A percentile compares a stretch with the other conserved stretches of the same genome.
Conservation (phyloP, 53 echinoderm and acorn worm species). For the Zoroaster sp. region DNA sequence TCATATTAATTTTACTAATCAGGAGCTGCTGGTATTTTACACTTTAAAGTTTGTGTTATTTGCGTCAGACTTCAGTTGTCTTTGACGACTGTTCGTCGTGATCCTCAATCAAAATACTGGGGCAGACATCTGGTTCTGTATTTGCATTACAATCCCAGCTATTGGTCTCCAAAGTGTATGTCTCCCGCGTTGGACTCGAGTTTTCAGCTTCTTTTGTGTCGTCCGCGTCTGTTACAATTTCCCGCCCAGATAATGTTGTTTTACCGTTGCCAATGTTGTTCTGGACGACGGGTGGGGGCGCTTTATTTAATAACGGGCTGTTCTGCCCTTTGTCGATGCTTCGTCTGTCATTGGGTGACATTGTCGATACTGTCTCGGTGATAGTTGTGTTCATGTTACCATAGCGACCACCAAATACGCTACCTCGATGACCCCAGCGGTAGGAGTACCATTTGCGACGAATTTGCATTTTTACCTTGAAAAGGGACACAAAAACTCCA, state of each 20-base stretch:
- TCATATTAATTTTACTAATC: not conserved
- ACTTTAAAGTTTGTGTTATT: not conserved
- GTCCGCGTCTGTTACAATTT: not conserved
- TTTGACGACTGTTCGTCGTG: slow-evolving; percentile 46
- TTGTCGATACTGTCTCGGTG: slow-evolving; percentile 79
- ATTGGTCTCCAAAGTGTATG: not conserved
- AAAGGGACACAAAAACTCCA: not conserved
- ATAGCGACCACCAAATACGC: slow-evolving; percentile 84
- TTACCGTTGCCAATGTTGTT: slow-evolving; percentile 41
- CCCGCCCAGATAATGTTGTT: not conserved
- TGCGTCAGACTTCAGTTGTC: slow-evolving; percentile 56
- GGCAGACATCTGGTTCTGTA: slow-evolving; percentile 28
- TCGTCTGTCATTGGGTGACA: slow-evolving; percentile 59
- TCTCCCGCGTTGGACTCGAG: not conserved
- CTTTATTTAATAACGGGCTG: slow-evolving; percentile 57
- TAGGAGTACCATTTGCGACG: slow-evolving; percentile 86
- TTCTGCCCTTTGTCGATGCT: slow-evolving; percentile 55
- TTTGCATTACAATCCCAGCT: slow-evolving; percentile 56
- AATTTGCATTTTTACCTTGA: slow-evolving; percentile 91
- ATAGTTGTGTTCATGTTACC: slow-evolving; percentile 81
- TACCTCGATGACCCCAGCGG: slow-evolving; percentile 75
- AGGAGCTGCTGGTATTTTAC: not conserved
- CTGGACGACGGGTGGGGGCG: slow-evolving; percentile 25
- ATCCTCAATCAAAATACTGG: slow-evolving; percentile 41
- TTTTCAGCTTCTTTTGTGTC: not conserved